Base-by-base conservation (phyloP, 2,113 vertebrate genomes). In the Alosa alosa region DNA sequence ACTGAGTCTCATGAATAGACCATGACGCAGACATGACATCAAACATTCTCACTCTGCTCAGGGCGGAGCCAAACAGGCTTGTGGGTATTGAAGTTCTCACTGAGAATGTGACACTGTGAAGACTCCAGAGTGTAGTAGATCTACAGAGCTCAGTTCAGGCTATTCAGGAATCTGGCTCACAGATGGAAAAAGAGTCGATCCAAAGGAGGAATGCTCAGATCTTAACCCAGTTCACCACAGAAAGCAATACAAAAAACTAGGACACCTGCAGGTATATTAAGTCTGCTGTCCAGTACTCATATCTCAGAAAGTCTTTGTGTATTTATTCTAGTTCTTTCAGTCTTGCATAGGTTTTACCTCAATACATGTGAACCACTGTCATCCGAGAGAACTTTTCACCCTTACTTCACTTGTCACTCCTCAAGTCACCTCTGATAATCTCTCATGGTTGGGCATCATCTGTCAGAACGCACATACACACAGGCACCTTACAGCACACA, bases 191-290 rank as follows among this genome's bases (percentile, higher is more conserved):
- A 78, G 72, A 15, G 36, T 36, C 36, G 31, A 78, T 31, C 72
- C 31, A 78, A 78, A 78, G 31, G 11, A 39, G 72, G 36, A 25
- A 78, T 78, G 31, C 1, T 39, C 55, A 60, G 31, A 78, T 78
- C 31, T 15, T 78, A 78, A 36, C 72, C 72, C 25, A 78, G 31
- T 78, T 78, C 25, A 78, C 2, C 39, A 36, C 25, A 36, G 64
- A 78, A 78, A 78, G 72, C 72, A 78, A 78, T 78, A 78, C 72
- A 78, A 78, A n/a, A 36, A 36, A 78, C 72, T 39, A 78, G 31
- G 72, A 78, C 72, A 78, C 39, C 9, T 78, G 39, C 72, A 78
- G 64, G 25, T 3, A 31, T 72, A 72, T 72, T 31, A 13, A 36
- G 10, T 72, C 64, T 15, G 13, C 11, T 78, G 36, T 78, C 36